Conservation (phyloP, 2,113 vertebrate genomes). For the Labeo rohita region DNA sequence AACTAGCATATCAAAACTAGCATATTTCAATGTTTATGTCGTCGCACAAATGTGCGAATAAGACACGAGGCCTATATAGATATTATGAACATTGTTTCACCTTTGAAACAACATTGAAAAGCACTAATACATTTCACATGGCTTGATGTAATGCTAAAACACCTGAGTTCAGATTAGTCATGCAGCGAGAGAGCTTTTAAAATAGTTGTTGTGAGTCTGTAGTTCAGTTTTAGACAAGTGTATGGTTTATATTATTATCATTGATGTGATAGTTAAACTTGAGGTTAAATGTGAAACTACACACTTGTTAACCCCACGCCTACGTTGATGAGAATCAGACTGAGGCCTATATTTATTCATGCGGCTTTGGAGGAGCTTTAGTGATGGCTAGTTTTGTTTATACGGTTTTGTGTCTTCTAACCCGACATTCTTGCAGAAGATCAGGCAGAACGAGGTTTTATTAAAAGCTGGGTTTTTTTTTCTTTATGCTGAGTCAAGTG, state of each 20-base stretch:
- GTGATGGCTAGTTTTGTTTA: neutral
- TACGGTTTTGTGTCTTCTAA: neutral
- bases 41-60: too few species aligned
- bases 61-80: too few species aligned
- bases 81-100: too few species aligned
- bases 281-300: slow-evolving; percentile 40
- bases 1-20: too few species aligned
- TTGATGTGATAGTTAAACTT: neutral
- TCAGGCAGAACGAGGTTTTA: neutral
- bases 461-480: neutral
- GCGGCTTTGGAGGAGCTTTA: neutral
- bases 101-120: neutral
- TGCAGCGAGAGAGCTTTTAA: neutral
- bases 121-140: neutral
- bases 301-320: neutral
- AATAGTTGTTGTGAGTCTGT: neutral
- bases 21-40: too few species aligned
- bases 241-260: slow-evolving; percentile 29
- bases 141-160: neutral
- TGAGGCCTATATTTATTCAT: slow-evolving; percentile 14
- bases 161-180: neutral
- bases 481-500: neutral
- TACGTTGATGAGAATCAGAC: slow-evolving; percentile 1
- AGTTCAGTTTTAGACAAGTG: neutral
- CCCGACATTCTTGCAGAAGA: neutral